These are phyloP conservation scores for Helicorthomorpha holstii DNA, from an alignment of 1,140 invertebrate genomes.

Conservation along the genomic window DNA sequence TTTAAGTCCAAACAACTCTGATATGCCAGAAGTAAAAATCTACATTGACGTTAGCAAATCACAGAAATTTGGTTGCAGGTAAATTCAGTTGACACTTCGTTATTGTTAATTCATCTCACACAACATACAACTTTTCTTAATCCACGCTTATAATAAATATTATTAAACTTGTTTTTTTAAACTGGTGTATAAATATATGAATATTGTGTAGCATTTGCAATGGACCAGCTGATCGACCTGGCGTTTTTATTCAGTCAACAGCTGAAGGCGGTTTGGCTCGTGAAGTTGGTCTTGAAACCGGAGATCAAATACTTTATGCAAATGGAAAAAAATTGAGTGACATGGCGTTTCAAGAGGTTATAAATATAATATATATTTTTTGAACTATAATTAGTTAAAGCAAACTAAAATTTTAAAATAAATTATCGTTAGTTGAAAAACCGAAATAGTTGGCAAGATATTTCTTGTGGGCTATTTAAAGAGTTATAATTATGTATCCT, in stretches of 20 bases:
- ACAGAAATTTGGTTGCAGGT: neutral
- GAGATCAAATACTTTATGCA: conserved; percentile 80
- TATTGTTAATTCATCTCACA: too few species aligned
- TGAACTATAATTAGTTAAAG: neutral
- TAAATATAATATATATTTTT: conserved; percentile 8
- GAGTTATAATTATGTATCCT: conserved; percentile 5
- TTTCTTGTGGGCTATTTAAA: conserved; percentile 10
- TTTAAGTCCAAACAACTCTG: too few species aligned
- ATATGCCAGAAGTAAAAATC: neutral
- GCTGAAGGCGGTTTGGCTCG: conserved; percentile 69
- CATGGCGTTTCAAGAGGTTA: conserved; percentile 59
- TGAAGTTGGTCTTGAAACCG: conserved; percentile 67
- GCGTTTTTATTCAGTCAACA: conserved; percentile 81
- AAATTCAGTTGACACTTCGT: too few species aligned
- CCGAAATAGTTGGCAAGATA: neutral
- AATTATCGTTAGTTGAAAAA: neutral
- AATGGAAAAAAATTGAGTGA: conserved; percentile 62
- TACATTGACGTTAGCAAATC: neutral
- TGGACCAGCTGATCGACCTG: conserved; percentile 64
- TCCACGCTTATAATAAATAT: too few species aligned
- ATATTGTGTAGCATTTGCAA: conserved; percentile 56
- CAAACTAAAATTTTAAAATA: neutral
- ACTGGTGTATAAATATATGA: too few species aligned
- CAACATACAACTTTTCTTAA: too few species aligned
- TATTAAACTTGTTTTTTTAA: too few species aligned